Base-by-base conservation (phyloP, 2,113 vertebrate genomes). In the Bos indicus region DNA sequence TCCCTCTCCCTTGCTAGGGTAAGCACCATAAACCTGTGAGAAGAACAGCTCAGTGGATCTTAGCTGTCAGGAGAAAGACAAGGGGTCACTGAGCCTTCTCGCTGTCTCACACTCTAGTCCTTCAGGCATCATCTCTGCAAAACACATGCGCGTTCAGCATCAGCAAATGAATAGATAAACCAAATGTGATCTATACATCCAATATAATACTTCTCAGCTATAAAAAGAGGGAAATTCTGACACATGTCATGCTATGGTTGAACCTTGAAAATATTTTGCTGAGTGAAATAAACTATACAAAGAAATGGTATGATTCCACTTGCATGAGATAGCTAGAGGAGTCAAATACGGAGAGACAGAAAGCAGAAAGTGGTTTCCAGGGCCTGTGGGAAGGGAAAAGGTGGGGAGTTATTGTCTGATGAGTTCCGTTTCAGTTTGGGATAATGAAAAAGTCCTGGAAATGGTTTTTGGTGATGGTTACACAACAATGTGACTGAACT, bases 191-290 rank as follows among this genome's bases (percentile, higher is more conserved):
- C 48, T 25, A 19, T 40, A 26, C 33, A 16, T 15, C 54, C 8
- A 23, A 15, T 30, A 17, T 56, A 46, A 54, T 52, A 85, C 56
- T 88, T 88, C 19, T 91, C 36, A 46, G 43, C 51, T 51, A 43
- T 74, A 40, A 86, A 91, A 86, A 74, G 5, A 84, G 86, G 57
- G 8, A 90, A 96, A 93, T 96, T 88, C 56, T 97, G 40, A 67
- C 28, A 60, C 48, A 43, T 46, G 40, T 11, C 26, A 59, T 19
- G 25, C 28, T 25, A 28, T 21, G n/a, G 26, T 28, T 86, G 48
- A 89, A 43, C 46, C 74, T 95, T 52, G 40, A 57, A 96, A 94
- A 78, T 25, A 85, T 80, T 90, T 82, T 33, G 17, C 67, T 86
- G 40, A 59, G 51, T 89, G 74, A 91, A 96, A 90, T 83, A 90